Evolutionary conservation across 2,888 invertebrate species (phyloP), one percentile per base, ranked within the genome.

Genomic region (Diploptera punctata): DNA sequence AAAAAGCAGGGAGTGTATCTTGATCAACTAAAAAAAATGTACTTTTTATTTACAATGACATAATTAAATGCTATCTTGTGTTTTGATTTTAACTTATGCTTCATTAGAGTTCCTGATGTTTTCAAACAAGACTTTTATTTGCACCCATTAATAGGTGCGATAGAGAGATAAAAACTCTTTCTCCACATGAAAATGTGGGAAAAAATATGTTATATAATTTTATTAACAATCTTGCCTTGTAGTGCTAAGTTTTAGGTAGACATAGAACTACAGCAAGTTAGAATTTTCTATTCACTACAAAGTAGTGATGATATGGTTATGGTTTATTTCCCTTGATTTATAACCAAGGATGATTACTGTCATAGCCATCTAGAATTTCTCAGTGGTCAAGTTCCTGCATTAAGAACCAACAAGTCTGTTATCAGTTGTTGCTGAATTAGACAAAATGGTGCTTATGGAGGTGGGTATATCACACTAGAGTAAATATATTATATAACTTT

Each of bases 221-320:
- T n/a, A n/a, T n/a, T n/a, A n/a, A n/a, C n/a, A n/a, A 65, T 47
- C 65, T 47, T 65, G 44, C 44, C 65, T 61, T 44, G 65, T 65
- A 65, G 65, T 65, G 65, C 65, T 65, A 65, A 61, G 60, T 44
- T 69, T 61, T 69, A 61, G 44, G 44, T 29, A 69, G 69, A 26
- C 52, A 60, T n/a, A 47, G n/a, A 44, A 60, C 69, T 60, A 61
- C 69, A 69, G 69, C 69, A 69, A 69, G 69, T 60, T 60, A 69
- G 47, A 24, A 44, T 44, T 44, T n/a, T 69, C 29, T 21, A 69
- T 61, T 69, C 60, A 60, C 69, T 69, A 69, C 69, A 61, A 69
- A 69, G 69, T 69, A 69, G 69, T 60, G 60, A 54, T 69, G 65
- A 47, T 44, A 26, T 7, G 26, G 57, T 26, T 29, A 29, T 29